Evolutionary conservation across 2,797 vertebrate species (phyloP), one percentile per base, ranked within the genome.

Genomic region (Danio choprae): DNA sequence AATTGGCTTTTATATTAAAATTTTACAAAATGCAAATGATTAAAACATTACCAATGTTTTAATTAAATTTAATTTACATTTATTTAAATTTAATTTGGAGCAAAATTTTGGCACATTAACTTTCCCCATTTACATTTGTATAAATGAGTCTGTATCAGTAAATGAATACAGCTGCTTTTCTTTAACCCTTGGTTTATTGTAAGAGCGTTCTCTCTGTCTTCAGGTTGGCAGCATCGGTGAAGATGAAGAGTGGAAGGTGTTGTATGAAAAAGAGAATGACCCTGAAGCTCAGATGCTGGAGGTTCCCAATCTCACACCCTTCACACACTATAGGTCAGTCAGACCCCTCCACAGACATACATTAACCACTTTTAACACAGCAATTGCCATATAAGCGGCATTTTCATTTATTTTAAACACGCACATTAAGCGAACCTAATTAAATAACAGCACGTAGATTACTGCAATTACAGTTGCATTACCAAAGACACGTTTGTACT

Each of bases 271-370:
- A 75, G 95, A 97, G 79, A 97, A 96, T 16, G 94, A 96, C 70
- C 95, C 96, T 0, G 93, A 96, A 4, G 94, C 95, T 81, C 95
- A 97, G 87, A 87, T 85, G 4, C 89, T 99, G 90, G 95, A 98
- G 84, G 93, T 99, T 73, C 96, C 96, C 0, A 90, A 96, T 90
- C 95, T 99, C 85, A 95, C 89, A 0, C 97, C 97, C 0, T 98
- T 97, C 85, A 98, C 96, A 53, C 92, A 95, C 87, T 99, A 99
- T 94, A 96, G 97, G 97, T 99, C 89, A 94, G 86, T 74, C 22
- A 1, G 22, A 12, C 78, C 80, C 60, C 84, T 73, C 38, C 58
- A 58, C 75, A 53, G 60, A 41, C 29, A 63, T 38, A 40, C 8
- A 48, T 58, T 22, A 59, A 13, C 22, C 40, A 20, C 20, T 63